These are phyloP conservation scores for Quiscalus mexicanus DNA, from an alignment of 2,113 vertebrate genomes.

Conservation along the genomic window DNA sequence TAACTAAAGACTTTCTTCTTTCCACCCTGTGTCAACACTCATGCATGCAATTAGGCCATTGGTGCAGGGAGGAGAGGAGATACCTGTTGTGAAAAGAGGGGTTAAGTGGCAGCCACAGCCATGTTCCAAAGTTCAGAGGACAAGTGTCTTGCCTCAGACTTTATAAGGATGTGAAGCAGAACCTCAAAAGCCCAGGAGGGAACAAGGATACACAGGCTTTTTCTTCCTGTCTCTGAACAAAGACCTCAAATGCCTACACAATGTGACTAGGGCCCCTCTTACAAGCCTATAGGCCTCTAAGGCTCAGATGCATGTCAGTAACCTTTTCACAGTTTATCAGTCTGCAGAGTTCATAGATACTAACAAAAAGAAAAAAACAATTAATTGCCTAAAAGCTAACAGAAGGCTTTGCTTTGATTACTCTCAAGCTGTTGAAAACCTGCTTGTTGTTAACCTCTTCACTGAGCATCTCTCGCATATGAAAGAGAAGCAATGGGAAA, in stretches of 20 bases:
- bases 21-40: conserved; percentile 13
- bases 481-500: background rate
- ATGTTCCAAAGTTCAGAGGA: background rate
- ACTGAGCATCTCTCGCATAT: background rate
- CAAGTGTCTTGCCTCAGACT: background rate
- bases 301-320: background rate
- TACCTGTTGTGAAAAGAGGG: background rate
- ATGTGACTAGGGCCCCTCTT: background rate
- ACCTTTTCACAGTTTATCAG: background rate
- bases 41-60: background rate
- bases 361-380: background rate
- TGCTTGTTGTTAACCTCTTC: background rate
- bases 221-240: background rate
- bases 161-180: background rate
- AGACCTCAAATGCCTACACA: background rate
- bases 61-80: background rate
- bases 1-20: conserved; percentile 63
- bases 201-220: background rate
- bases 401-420: background rate
- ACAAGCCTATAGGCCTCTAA: fast-evolving
- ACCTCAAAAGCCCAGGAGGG: background rate
- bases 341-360: background rate
- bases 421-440: background rate
- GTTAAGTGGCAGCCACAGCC: background rate
- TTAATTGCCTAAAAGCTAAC: background rate